phyloP scores from a whole-genome alignment of 2,888 invertebrate genomes.

The Stenodema calcarata region DNA sequence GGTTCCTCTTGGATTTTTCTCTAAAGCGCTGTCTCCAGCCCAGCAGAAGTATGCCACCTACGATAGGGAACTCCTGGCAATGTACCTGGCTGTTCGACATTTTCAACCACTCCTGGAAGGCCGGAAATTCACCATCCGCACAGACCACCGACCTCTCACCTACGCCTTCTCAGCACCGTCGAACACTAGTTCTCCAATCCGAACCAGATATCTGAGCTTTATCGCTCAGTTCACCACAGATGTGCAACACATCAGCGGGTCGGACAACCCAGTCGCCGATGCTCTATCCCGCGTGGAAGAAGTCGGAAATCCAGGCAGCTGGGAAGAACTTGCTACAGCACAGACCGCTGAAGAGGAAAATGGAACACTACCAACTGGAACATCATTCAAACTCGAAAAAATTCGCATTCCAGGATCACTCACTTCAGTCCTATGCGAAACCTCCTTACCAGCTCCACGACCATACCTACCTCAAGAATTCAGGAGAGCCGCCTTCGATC shows the following conservation, averaged over 20 bases:
- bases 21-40: too few relatives aligned
- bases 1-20: too few relatives aligned
- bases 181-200: too few relatives aligned
- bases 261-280: constrained; percentile 57
- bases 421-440: constrained; percentile 2
- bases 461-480: constrained; percentile 11
- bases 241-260: constrained; percentile 46
- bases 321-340: neutral
- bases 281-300: constrained; percentile 43
- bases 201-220: constrained; percentile 31
- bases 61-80: too few relatives aligned
- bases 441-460: neutral
- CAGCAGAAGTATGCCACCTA: too few relatives aligned
- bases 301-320: neutral
- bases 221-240: constrained; percentile 52
- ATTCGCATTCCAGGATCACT: constrained; percentile 56
- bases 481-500: constrained; percentile 36
- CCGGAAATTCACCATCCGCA: too few relatives aligned
- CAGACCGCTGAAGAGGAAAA: too few relatives aligned
- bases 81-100: too few relatives aligned
- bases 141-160: too few relatives aligned
- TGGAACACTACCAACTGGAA: constrained; percentile 10
- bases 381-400: constrained; percentile 53
- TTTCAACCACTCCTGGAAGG: too few relatives aligned
- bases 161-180: too few relatives aligned